Evolutionary conservation across 2,797 vertebrate species (phyloP), one percentile per base, ranked within the genome.

Genomic region (Sebastiscus albofasciatus): DNA sequence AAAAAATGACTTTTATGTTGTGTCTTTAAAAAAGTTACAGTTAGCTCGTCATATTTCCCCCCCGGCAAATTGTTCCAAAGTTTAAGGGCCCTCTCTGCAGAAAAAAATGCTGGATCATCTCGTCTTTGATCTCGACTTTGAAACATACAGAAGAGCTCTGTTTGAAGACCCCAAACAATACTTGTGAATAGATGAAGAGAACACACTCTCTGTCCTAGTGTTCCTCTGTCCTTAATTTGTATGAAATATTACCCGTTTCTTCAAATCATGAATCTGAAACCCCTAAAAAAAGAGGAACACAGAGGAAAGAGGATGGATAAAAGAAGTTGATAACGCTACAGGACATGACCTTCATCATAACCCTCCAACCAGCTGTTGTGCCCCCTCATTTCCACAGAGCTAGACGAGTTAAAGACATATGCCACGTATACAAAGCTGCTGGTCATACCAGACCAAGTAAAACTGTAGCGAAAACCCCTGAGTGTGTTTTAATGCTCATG

Each of bases 111-210:
- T 90, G 85, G 67, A 91, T 89, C 87, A 82, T 87, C 80, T 54
- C 2, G 6, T 81, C 85, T 91, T 86, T 92, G 81, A 87, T 91
- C 75, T 67, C 5, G 29, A 85, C 80, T 82, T 67, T 84, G 67
- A 84, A 80, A 88, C 55, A 59, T 42, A 71, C 72, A 85, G 73
- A 84, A 77, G 67, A 59, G 49, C 16, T 59, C 11, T 24, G 71
- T 81, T 75, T 83, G 54, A 86, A 82, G 68, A 81, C 4, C 49
- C 29, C 8, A 66, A 76, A 74, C 69, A 69, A 55, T 27, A 22
- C 46, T 59, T 78, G 34, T 58, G 79, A 69, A 46, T 8, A 27
- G 46, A 80, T 20, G 34, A 69, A n/a, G 13, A 62, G 60, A 78
- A 67, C 52, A 54, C 77, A 64, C 18, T 34, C 56, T 36, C 39